Evolutionary conservation across 2,888 invertebrate genomes (phyloP).

Genomic region (Cataglyphis cursor): DNA sequence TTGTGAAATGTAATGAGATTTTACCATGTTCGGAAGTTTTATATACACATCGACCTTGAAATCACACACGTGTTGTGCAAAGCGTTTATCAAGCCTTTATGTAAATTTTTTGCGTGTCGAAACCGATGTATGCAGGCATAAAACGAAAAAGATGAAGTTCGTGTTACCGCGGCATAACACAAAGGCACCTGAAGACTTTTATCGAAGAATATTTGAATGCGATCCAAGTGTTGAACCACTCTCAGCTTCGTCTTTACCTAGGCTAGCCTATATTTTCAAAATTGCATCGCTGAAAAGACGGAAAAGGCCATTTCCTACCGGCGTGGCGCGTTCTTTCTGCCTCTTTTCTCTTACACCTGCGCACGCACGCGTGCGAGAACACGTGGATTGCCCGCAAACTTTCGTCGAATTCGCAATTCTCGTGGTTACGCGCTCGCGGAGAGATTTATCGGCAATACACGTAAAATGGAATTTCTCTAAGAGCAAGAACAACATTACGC

Average conservation of each 20-base stretch:
- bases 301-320: conserved; percentile 74
- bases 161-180: conserved; percentile 56
- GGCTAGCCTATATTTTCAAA: conserved; percentile 76
- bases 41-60: conserved; percentile 21
- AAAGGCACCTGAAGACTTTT: conserved; percentile 75
- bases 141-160: conserved; percentile 47
- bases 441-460: conserved; percentile 17
- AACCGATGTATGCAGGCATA: neutral
- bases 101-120: conserved; percentile 28
- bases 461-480: conserved; percentile 18
- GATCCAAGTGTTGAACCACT: conserved; percentile 79
- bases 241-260: conserved; percentile 72
- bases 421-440: neutral
- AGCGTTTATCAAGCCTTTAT: conserved; percentile 24
- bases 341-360: conserved; percentile 9
- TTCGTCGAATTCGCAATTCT: conserved; percentile 56
- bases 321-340: conserved; percentile 35
- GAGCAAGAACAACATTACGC: neutral
- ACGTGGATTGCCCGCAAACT: conserved; percentile 11
- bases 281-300: conserved; percentile 71
- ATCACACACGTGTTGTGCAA: neutral
- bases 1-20: neutral
- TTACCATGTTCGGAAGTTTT: neutral
- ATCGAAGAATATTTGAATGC: conserved; percentile 79
- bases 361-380: neutral